Evolutionary conservation across 2,113 vertebrate species (phyloP).

Genomic region (Hydropotes inermis): DNA sequence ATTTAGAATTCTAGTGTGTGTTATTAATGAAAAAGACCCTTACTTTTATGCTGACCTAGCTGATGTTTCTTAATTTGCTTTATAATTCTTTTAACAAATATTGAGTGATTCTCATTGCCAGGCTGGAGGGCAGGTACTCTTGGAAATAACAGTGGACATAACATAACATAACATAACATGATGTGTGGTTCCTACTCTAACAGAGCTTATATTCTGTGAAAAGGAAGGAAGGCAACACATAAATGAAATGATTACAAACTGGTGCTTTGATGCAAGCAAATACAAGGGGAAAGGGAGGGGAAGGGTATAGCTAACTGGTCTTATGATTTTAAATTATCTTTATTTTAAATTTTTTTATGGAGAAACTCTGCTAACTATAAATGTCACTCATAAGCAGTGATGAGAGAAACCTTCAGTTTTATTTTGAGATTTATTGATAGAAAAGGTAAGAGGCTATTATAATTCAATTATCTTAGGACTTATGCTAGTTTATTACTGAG

Average conservation of each 20-base stretch:
- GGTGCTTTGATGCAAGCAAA: not conserved
- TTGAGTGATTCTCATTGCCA: not conserved
- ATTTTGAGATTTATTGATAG: not conserved
- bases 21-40: not conserved
- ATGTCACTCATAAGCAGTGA: not conserved
- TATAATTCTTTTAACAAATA: not conserved
- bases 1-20: not conserved
- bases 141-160: not conserved
- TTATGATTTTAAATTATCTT: constrained; percentile 1
- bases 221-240: not conserved
- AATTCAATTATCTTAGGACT: constrained; percentile 13
- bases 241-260: not conserved
- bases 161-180: not conserved
- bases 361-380: not conserved
- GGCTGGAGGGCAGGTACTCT: not conserved
- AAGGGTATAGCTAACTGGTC: not conserved
- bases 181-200: not conserved
- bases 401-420: constrained; percentile 8
- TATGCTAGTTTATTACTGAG: not conserved
- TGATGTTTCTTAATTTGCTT: constrained; percentile 5
- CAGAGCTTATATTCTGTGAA: not conserved
- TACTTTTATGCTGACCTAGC: not conserved
- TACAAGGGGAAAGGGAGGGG: not conserved
- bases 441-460: not conserved
- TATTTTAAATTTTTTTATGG: not conserved